Base-by-base conservation (phyloP, 2,113 vertebrate genomes). In the Theristicus caerulescens region DNA sequence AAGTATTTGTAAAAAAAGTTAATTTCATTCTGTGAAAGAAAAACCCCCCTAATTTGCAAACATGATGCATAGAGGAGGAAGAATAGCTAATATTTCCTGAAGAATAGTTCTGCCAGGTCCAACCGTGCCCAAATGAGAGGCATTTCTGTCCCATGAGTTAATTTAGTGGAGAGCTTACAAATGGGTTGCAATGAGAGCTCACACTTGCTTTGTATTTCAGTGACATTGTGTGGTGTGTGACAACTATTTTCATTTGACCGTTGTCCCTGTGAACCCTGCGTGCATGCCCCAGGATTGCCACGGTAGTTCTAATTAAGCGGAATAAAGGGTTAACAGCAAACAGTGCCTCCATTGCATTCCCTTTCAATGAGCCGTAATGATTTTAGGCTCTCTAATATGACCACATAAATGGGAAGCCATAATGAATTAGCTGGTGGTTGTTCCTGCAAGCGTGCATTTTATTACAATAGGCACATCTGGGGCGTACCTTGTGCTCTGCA, bases 131-230 rank as follows among this genome's bases (percentile, higher is more conserved):
- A 47, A 44, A 62, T 7, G n/a, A 58, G 31, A 42, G 57, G 29
- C 16, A 6, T 7, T 71, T 78, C 62, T 47, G n/a, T 83, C 24
- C 42, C 36, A 4, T 10, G 40, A 27, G 6, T 71, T 51, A 55
- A 42, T 36, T 54, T 17, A 34, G 46, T 17, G 25, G 18, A 21
- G 49, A 73, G 13, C 61, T 87, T 61, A 44, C 70, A 32, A 11
- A 42, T 0, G 9, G 12, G 8, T 70, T 2, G 0, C 6, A 44
- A 2, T 7, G 25, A 4, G 47, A n/a, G 4, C 20, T 47, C 38
- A 6, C 22, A 3, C 38, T 76, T 76, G 10, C 19, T 79, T 40
- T 54, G 49, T n/a, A 1, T 62, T 36, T 54, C 66, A 16, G 42
- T 47, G 82, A 3, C 19, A 2, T 0, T 38, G 11, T 32, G 47